phyloP scores from a whole-genome alignment of 2,113 vertebrate species.

The Rutilus rutilus region DNA sequence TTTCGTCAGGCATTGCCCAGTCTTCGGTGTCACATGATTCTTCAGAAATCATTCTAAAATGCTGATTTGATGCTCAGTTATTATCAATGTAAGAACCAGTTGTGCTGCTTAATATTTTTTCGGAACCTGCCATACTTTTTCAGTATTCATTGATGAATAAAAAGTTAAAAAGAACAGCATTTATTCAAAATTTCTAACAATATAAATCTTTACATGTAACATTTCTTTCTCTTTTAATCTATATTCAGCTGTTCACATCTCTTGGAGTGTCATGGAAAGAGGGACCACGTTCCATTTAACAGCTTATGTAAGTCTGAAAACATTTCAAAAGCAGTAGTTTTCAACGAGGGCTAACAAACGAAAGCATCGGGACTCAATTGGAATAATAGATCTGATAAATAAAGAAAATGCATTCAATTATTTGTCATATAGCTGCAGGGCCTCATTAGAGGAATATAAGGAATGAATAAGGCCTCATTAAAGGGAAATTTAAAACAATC shows the following conservation, averaged over 20 bases:
- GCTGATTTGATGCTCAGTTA: too few species aligned
- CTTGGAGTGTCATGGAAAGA: constrained; percentile 63
- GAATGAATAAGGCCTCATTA: constrained; percentile 28
- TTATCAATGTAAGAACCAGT: background rate
- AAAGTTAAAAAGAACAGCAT: too few species aligned
- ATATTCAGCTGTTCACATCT: background rate
- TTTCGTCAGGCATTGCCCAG: too few species aligned
- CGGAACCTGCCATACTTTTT: too few species aligned
- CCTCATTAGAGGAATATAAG: constrained; percentile 41
- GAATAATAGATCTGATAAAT: background rate
- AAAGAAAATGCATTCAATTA: constrained; percentile 11
- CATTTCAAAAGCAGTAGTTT: constrained; percentile 26
- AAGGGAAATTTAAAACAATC: constrained; percentile 27
- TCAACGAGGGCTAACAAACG: constrained; percentile 15
- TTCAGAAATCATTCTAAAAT: too few species aligned
- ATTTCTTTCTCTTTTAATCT: constrained; percentile 12
- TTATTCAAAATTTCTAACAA: too few species aligned
- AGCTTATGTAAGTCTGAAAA: constrained; percentile 65
- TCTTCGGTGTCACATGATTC: too few species aligned
- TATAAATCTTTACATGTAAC: background rate
- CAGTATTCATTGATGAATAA: too few species aligned
- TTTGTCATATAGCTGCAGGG: constrained; percentile 20
- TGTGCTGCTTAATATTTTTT: too few species aligned
- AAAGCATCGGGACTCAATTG: background rate
- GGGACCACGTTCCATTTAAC: constrained; percentile 55